phyloP scores from a whole-genome alignment of 1,140 invertebrate species.

The Tyrophagus putrescentiae region DNA sequence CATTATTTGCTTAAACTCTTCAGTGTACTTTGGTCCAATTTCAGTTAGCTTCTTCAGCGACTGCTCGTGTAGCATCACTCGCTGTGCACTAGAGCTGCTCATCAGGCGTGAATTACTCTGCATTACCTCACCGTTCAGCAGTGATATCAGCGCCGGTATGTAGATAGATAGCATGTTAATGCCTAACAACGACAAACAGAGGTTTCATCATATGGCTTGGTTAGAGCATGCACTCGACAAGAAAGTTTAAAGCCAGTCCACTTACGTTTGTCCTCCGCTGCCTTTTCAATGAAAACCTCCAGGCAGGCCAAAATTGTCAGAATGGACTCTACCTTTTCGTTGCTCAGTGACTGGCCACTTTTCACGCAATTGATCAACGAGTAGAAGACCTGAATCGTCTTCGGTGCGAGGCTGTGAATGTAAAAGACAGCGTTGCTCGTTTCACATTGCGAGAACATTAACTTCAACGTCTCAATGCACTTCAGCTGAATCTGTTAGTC shows the following conservation, averaged over 20 bases:
- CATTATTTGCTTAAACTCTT: slow-evolving; percentile 84
- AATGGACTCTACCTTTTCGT: slow-evolving; percentile 33
- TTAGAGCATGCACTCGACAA: not conserved
- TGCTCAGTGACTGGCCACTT: slow-evolving; percentile 12
- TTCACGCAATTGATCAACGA: slow-evolving; percentile 18
- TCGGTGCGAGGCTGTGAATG: slow-evolving; percentile 58
- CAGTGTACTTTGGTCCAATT: slow-evolving; percentile 72
- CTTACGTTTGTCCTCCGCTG: slow-evolving; percentile 61
- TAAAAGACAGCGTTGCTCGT: slow-evolving; percentile 53
- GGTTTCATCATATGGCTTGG: not conserved
- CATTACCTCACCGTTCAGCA: slow-evolving; percentile 45
- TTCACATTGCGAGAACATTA: slow-evolving; percentile 55
- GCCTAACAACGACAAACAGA: slow-evolving; percentile 42
- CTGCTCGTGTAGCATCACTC: slow-evolving; percentile 59
- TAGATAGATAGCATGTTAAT: slow-evolving; percentile 70
- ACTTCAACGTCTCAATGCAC: slow-evolving; percentile 57
- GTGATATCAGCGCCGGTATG: slow-evolving; percentile 72
- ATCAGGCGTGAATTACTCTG: slow-evolving; percentile 39
- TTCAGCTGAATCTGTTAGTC: slow-evolving; percentile 49
- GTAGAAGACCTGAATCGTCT: slow-evolving; percentile 30
- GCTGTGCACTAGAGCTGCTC: slow-evolving; percentile 45
- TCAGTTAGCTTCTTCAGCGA: slow-evolving; percentile 72
- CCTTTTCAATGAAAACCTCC: slow-evolving; percentile 54
- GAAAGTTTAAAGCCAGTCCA: slow-evolving; percentile 27
- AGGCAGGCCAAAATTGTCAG: slow-evolving; percentile 51